phyloP scores from a whole-genome alignment of 2,888 invertebrate species.

The Odontomyia ornata region DNA sequence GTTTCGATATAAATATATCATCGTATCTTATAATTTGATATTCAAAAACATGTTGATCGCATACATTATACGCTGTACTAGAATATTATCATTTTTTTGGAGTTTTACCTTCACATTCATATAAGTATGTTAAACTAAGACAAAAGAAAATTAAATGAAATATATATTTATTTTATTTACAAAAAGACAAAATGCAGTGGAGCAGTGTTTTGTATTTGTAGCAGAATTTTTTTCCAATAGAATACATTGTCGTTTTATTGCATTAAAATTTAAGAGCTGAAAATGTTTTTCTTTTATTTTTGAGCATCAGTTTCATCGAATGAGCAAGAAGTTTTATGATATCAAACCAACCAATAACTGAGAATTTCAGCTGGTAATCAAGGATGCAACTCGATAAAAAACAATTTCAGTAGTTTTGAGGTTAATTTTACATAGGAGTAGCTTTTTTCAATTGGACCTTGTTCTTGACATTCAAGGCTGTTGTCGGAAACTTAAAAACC shows the following conservation, averaged over 20 bases:
- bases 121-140: constrained; percentile 41
- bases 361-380: too few species aligned
- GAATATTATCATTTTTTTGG: constrained; percentile 37
- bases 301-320: too few species aligned
- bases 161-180: constrained; percentile 48
- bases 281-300: too few species aligned
- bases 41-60: constrained; percentile 7
- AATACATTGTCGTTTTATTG: constrained; percentile 48
- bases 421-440: too few species aligned
- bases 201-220: constrained; percentile 57
- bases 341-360: too few species aligned
- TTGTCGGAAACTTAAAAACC: too few species aligned
- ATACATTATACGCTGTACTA: background rate
- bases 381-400: too few species aligned
- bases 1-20: constrained; percentile 34
- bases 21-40: constrained; percentile 1
- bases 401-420: too few species aligned
- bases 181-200: constrained; percentile 54
- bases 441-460: too few species aligned
- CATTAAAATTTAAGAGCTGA: too few species aligned
- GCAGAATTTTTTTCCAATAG: constrained; percentile 50
- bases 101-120: constrained; percentile 48
- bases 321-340: too few species aligned
- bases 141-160: constrained; percentile 38
- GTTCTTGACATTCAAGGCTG: too few species aligned